Base-by-base conservation (phyloP, 92 coral and sea anemone genomes). In the Epizoanthus rinbou region DNA sequence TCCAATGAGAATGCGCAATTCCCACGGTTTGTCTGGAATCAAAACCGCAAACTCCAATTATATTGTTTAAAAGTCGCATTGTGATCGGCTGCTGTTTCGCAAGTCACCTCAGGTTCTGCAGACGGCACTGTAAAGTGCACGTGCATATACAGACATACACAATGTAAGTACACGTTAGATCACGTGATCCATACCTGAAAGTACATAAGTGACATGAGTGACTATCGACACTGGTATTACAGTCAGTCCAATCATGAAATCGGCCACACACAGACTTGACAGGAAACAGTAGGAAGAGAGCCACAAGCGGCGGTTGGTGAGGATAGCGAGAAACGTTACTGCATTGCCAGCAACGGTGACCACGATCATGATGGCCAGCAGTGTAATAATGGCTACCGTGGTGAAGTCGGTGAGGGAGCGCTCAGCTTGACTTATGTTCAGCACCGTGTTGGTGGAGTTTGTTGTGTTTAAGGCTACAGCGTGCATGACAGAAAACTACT, bases 161-260 rank as follows among this genome's bases (percentile, higher is more conserved):
- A 18, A 17, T 64, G 69, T 16, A 64, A 5, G 37, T 64, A 23
- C 57, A 82, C 69, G 85, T 17, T 74, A 73, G 7, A 13, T 17
- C 63, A 66, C 18, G 19, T 15, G 53, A 3, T 23, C 10, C 23
- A 47, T 89, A 89, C 92, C 92, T 85, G 85, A 57, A 39, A 81
- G 78, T 67, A 71, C 79, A 57, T 39, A 69, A 23, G 73, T 75
- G 22, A 89, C 41, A 41, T 89, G 92, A 68, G 72, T 80, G 35
- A 50, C 83, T 84, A 89, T 15, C 15, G 88, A 79, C 56, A 89
- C 3, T 15, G 92, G 92, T 18, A 89, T 33, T 10, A 89, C 81
- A 7, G 60, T 72, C 11, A 72, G 59, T 3, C 76, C 76, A 41
- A 72, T 57, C 76, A 72, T 72, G 76, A 72, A 72, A 28, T 72